Conservation (phyloP, 2,113 vertebrate species). For the Toxotes jaculatrix region DNA sequence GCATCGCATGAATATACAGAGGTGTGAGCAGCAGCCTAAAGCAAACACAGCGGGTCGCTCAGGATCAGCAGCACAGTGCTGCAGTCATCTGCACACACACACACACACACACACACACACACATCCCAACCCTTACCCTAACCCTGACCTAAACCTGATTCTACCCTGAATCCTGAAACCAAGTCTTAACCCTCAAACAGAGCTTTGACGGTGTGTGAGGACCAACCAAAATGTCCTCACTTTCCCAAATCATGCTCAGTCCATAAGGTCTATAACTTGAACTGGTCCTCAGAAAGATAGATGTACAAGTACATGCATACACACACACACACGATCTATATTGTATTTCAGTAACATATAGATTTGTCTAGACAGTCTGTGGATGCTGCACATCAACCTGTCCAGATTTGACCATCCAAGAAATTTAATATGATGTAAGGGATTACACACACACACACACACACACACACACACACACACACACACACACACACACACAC, state of each 20-base stretch:
- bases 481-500: too few relatives aligned
- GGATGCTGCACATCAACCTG: not conserved
- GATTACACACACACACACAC: not conserved
- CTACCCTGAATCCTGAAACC: too few relatives aligned
- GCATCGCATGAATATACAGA: not conserved
- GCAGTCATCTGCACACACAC: not conserved
- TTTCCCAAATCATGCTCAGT: too few relatives aligned
- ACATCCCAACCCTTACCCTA: not conserved
- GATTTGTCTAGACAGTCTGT: slow-evolving; percentile 23
- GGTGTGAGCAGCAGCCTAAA: slow-evolving; percentile 12
- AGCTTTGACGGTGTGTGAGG: too few relatives aligned
- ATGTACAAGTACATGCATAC: not conserved
- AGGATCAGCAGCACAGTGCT: not conserved
- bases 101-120: not conserved
- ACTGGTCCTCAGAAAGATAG: too few relatives aligned
- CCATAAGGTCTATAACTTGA: too few relatives aligned
- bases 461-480: too few relatives aligned
- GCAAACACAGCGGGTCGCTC: not conserved
- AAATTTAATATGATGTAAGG: slow-evolving; percentile 10
- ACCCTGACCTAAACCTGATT: too few relatives aligned
- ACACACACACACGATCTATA: not conserved
- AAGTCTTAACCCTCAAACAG: too few relatives aligned
- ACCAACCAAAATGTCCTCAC: too few relatives aligned
- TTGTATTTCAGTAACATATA: slow-evolving; percentile 10
- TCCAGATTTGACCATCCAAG: not conserved